Evolutionary conservation across 2,113 vertebrate genomes (phyloP), one percentile per base, ranked within the genome.

Genomic region (Peromyscus leucopus): DNA sequence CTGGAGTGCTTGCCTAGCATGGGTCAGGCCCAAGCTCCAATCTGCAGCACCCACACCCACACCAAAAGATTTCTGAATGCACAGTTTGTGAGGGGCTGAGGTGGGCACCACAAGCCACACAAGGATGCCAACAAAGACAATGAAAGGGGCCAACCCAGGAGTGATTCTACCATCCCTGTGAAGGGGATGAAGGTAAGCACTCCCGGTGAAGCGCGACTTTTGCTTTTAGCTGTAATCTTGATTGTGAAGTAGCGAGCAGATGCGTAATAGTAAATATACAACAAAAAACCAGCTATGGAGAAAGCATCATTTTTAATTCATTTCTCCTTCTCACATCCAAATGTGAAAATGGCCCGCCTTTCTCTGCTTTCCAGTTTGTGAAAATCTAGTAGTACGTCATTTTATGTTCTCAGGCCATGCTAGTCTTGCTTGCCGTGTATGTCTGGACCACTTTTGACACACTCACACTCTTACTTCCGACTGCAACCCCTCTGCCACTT

Each of bases 221-320:
- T 31, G 51, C 42, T n/a, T 16, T 19, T 0, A 36, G 82, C 79
- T 93, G 78, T 80, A 46, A 67, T 42, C 39, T 39, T 72, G 28
- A 94, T 63, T 75, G 36, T 59, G 36, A 1, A 51, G 1, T 21
- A 74, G 13, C 13, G 0, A 48, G 86, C 65, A 91, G 26, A 48
- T 5, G 59, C 36, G 17, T 82, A 33, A 89, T 84, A 96, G 1
- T 31, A 16, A 78, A 80, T 72, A 15, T 12, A 69, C 4, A 63
- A 78, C 86, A 94, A 87, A 88, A 3, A 95, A 74, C 6, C 69
- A 92, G 26, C 82, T 69, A 22, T 61, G 84, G 74, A 39, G 15
- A 95, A 89, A 94, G 80, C 57, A 67, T 5, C 19, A 19, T 95
- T 57, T 89, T 65, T 76, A 82, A 72, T 61, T 19, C 19, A 74